A percentile compares a stretch with the other conserved stretches of the same genome.
Evolutionary conservation across 2,113 vertebrate species (phyloP).

Genomic region (Spilogale gracilis): DNA sequence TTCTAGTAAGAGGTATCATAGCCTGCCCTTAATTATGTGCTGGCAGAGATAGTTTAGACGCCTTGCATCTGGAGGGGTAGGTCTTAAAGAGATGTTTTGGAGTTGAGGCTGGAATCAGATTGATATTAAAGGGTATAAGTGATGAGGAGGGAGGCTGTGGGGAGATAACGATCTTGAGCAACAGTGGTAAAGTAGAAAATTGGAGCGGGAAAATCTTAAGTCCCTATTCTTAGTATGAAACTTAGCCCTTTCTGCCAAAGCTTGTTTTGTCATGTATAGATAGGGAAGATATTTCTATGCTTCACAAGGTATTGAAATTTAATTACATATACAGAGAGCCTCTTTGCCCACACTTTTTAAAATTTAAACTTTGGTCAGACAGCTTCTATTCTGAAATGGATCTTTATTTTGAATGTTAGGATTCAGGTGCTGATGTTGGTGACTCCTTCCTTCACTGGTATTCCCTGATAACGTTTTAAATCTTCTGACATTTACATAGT

Average conservation of each 20-base stretch:
- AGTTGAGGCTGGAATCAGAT: conserved; percentile 38
- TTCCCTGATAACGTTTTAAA: conserved; percentile 58
- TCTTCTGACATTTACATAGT: conserved; percentile 48
- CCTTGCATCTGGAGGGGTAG: conserved; percentile 20
- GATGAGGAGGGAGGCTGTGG: neutral
- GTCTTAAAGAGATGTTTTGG: conserved; percentile 32
- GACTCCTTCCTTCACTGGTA: conserved; percentile 10
- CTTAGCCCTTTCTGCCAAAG: neutral
- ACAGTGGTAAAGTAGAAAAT: conserved; percentile 29
- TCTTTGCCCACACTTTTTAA: conserved; percentile 21
- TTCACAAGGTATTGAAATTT: conserved; percentile 47
- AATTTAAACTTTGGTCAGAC: conserved; percentile 42
- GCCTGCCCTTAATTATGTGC: conserved; percentile 50
- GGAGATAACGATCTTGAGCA: neutral
- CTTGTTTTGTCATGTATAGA: conserved; percentile 49
- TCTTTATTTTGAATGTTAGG: conserved; percentile 56
- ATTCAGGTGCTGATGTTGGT: neutral
- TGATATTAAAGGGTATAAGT: neutral
- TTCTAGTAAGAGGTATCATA: conserved; percentile 32
- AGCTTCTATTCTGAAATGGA: conserved; percentile 33
- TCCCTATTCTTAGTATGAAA: conserved; percentile 35
- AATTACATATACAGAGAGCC: neutral
- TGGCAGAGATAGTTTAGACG: conserved; percentile 49
- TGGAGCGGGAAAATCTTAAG: conserved; percentile 35
- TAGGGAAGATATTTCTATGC: neutral